Evolutionary conservation across 2,888 invertebrate genomes (phyloP).

Genomic region (Xestobium rufovillosum): DNA sequence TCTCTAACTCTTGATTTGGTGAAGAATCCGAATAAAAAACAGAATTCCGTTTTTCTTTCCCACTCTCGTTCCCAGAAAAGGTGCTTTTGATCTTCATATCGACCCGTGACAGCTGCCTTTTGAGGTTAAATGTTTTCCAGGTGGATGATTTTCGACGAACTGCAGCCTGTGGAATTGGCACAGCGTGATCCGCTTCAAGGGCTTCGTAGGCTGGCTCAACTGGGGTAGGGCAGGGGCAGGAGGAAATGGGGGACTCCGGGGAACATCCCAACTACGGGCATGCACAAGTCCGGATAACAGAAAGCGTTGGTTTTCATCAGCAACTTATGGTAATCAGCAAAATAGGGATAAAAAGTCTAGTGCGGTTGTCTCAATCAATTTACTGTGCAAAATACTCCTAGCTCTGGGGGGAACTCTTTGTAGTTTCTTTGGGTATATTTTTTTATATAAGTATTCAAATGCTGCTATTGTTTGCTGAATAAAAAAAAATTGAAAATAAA

Average conservation of each 20-base stretch:
- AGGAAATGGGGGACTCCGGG: slow-evolving; percentile 40
- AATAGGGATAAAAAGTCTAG: slow-evolving; percentile 28
- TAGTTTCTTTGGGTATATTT: no score
- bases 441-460: no score
- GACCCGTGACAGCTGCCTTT: slow-evolving; percentile 73
- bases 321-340: slow-evolving; percentile 36
- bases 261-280: slow-evolving; percentile 41
- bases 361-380: slow-evolving; percentile 25
- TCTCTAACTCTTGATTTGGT: slow-evolving; percentile 28
- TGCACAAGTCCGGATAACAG: slow-evolving; percentile 36
- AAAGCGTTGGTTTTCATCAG: slow-evolving; percentile 32
- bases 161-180: slow-evolving; percentile 38
- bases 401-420: no score
- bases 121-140: slow-evolving; percentile 74
- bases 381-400: no score
- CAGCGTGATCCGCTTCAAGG: slow-evolving; percentile 37
- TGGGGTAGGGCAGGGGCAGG: slow-evolving; percentile 44
- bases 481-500: no score
- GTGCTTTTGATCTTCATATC: slow-evolving; percentile 67
- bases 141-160: slow-evolving; percentile 55
- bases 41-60: slow-evolving; percentile 43
- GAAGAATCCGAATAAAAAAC: slow-evolving; percentile 39
- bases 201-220: slow-evolving; percentile 46
- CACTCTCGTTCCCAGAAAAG: slow-evolving; percentile 38
- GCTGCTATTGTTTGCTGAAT: no score